phyloP scores from a whole-genome alignment of 2,797 vertebrate genomes.

The Sebastes cheni region DNA sequence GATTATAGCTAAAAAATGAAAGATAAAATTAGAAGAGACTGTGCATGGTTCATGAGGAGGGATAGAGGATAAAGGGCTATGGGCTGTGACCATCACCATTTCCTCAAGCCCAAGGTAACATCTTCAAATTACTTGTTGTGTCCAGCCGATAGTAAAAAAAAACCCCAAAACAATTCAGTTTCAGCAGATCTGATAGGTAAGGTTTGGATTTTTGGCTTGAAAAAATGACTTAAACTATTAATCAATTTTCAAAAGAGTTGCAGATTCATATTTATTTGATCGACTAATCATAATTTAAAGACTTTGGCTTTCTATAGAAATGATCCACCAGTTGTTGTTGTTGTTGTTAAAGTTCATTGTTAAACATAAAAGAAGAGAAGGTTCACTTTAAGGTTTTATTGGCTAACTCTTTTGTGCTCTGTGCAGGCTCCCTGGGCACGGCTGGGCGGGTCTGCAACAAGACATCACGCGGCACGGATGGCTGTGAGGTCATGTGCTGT shows the following conservation, averaged over 20 bases:
- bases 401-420: background rate
- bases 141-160: too few relatives aligned
- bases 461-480: constrained; percentile 91
- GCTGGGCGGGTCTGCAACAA: constrained; percentile 94
- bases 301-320: background rate
- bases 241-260: background rate
- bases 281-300: background rate
- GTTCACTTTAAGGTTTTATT: background rate
- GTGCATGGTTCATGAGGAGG: too few relatives aligned
- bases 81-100: too few relatives aligned
- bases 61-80: too few relatives aligned
- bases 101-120: too few relatives aligned
- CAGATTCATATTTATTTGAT: background rate
- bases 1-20: too few relatives aligned
- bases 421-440: constrained; percentile 93
- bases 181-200: background rate
- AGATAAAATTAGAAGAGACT: too few relatives aligned
- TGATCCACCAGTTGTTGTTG: background rate
- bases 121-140: too few relatives aligned
- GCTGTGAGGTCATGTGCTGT: constrained; percentile 99
- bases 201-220: background rate
- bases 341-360: background rate
- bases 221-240: background rate
- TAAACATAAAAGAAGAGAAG: background rate
- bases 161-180: background rate